These are phyloP conservation scores for Lasiurus borealis DNA, from an alignment of 2,113 vertebrate species.

Conservation along the genomic window DNA sequence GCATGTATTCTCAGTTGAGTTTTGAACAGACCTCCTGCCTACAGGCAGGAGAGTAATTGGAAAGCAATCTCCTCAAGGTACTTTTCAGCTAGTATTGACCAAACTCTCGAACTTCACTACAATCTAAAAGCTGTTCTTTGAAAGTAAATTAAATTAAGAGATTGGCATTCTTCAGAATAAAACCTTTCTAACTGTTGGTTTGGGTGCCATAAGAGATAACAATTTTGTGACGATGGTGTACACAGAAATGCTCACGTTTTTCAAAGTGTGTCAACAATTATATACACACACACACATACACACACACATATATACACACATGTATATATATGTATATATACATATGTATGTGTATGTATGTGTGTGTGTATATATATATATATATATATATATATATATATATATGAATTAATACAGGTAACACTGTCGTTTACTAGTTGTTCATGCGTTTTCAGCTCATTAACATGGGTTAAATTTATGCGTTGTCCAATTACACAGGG, in stretches of 20 bases:
- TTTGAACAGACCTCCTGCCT: not conserved
- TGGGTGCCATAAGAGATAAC: not conserved
- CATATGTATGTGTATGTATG: no score
- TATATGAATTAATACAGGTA: no score
- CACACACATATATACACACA: no score
- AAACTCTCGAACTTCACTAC: not conserved
- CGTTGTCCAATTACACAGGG: not conserved
- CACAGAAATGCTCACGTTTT: conserved; percentile 31
- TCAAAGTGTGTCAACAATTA: not conserved
- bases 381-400: no score
- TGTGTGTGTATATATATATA: no score
- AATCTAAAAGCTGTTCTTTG: conserved; percentile 19
- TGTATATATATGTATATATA: no score
- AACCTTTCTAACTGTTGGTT: not conserved
- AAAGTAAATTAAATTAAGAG: conserved; percentile 38
- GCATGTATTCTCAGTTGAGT: not conserved
- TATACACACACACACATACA: no score
- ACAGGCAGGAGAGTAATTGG: not conserved
- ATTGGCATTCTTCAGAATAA: conserved; percentile 39
- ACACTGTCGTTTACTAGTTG: not conserved
- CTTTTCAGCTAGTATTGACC: not conserved
- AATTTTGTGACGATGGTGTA: not conserved
- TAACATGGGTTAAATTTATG: not conserved
- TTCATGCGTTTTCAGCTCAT: conserved; percentile 45
- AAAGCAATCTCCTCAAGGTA: not conserved